Conservation (phyloP, 2,797 vertebrate genomes). For the Peromyscus aztecus region DNA sequence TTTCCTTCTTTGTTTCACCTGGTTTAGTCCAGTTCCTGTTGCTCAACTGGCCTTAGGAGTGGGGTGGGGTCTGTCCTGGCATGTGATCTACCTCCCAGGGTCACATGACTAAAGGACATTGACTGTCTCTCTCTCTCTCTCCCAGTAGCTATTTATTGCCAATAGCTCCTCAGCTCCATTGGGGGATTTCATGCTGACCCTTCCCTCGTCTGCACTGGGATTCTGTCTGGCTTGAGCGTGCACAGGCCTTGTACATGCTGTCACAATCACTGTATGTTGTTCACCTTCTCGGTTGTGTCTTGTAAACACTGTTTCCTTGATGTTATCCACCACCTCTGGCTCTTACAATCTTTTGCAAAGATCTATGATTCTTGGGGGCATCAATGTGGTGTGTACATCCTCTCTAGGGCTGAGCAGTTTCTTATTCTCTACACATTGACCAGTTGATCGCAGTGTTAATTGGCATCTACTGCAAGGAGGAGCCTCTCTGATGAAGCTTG, state of each 20-base stretch:
- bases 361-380: background rate
- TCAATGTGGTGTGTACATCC: no score
- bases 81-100: background rate
- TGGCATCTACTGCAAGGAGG: background rate
- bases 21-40: background rate
- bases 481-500: background rate
- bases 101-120: background rate
- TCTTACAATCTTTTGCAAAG: background rate
- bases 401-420: background rate
- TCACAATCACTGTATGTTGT: background rate
- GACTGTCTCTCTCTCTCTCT: background rate
- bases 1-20: background rate
- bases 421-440: background rate
- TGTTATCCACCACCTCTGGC: background rate
- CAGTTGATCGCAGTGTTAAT: background rate
- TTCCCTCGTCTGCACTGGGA: background rate
- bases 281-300: background rate
- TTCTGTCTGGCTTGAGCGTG: background rate
- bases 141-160: background rate
- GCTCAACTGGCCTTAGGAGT: background rate
- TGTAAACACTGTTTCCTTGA: background rate
- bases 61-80: background rate
- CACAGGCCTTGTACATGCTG: background rate
- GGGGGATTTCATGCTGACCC: background rate
- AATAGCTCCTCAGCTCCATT: background rate